Conservation (phyloP, 1,140 invertebrate species). For the Pygmarrhopalites habei region DNA sequence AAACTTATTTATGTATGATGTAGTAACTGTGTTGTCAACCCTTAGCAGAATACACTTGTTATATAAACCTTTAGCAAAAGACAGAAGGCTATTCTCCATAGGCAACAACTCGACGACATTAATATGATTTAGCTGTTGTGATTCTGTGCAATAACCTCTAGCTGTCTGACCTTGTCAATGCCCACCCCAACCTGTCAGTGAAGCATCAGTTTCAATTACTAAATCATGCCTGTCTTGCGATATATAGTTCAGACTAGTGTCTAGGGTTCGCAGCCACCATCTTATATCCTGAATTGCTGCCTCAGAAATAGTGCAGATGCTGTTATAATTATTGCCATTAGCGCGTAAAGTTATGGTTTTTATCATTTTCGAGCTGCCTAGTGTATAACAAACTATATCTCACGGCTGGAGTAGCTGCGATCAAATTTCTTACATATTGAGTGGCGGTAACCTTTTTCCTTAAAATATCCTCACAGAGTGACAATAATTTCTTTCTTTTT, state of each 20-base stretch:
- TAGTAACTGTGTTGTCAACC: constrained; percentile 15
- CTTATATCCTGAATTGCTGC: neutral
- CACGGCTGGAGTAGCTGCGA: neutral
- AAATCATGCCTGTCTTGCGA: neutral
- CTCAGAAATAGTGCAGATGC: neutral
- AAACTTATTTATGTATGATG: too few relatives aligned
- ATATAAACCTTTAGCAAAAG: neutral
- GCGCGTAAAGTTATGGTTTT: neutral
- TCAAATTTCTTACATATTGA: neutral
- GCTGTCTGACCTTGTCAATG: neutral
- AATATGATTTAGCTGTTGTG: constrained; percentile 2
- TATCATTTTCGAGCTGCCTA: constrained; percentile 2
- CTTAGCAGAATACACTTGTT: constrained; percentile 2
- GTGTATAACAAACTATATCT: neutral
- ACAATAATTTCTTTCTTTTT: neutral
- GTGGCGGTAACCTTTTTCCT: neutral
- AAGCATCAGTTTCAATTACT: neutral
- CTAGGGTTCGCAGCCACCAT: neutral
- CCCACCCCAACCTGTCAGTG: neutral
- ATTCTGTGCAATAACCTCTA: neutral
- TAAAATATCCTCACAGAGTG: neutral
- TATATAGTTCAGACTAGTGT: neutral
- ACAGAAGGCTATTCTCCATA: neutral
- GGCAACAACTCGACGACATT: constrained; percentile 25
- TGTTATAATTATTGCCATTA: too few relatives aligned